Percentiles rank a stretch among this genome's conserved stretches.
These are phyloP conservation scores for Triplophysa siluroides DNA, from an alignment of 2,113 vertebrate genomes.

Conservation along the genomic window DNA sequence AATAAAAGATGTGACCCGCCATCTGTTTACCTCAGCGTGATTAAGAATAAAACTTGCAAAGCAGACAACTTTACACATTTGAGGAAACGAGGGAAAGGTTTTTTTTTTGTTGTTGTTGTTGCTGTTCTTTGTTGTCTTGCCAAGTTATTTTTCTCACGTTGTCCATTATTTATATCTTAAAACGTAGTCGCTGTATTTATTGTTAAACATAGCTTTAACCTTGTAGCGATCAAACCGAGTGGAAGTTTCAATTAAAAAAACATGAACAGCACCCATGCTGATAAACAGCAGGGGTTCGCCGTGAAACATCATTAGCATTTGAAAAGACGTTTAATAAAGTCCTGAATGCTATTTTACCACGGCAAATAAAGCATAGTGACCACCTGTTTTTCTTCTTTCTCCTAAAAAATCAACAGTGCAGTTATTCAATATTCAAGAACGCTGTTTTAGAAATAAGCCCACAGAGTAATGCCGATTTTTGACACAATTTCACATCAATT, in stretches of 20 bases:
- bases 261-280: not conserved
- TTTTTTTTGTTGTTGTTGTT: not conserved
- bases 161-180: conserved; percentile 44
- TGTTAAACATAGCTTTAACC: conserved; percentile 23
- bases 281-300: conserved; percentile 6
- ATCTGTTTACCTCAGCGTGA: not conserved
- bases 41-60: conserved; percentile 5
- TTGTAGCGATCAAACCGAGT: conserved; percentile 30
- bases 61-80: not conserved
- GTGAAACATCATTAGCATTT: conserved; percentile 36
- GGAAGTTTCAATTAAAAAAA: conserved; percentile 33
- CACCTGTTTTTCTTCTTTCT: not conserved
- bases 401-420: no score
- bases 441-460: no score
- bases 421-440: no score
- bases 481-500: no score
- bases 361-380: not conserved
- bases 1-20: not conserved
- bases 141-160: conserved; percentile 14
- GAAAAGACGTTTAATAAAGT: conserved; percentile 9
- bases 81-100: not conserved
- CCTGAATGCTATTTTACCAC: not conserved
- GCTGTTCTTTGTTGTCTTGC: conserved; percentile 22
- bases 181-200: conserved; percentile 31
- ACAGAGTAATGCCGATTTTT: no score